Percentiles rank a stretch among this genome's conserved stretches.
phyloP scores from a whole-genome alignment of 1,140 invertebrate species.

The Diuraphis noxia region DNA sequence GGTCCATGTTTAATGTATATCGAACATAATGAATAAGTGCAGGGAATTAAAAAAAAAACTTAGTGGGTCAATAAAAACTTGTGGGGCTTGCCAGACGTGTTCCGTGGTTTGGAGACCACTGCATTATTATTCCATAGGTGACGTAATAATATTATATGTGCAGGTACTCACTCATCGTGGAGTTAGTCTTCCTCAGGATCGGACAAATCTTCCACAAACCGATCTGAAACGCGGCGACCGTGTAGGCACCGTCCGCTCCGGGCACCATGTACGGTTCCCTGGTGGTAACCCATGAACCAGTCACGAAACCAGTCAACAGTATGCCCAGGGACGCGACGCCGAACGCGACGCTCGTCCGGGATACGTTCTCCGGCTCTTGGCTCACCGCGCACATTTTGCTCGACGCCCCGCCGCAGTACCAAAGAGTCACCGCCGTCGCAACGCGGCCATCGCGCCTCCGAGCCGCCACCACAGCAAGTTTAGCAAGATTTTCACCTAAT shows the following conservation, averaged over 20 bases:
- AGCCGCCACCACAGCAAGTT: too few species aligned
- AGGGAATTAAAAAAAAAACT: too few species aligned
- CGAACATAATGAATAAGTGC: too few species aligned
- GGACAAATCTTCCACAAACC: slow-evolving; percentile 64
- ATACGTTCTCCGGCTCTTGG: slow-evolving; percentile 40
- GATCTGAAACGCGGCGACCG: slow-evolving; percentile 62
- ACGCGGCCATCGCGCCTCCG: not conserved
- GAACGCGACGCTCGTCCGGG: slow-evolving; percentile 59
- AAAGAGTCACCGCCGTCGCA: not conserved
- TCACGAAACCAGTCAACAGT: slow-evolving; percentile 62
- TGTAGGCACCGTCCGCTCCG: slow-evolving; percentile 60
- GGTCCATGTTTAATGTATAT: too few species aligned
- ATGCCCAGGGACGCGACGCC: slow-evolving; percentile 61
- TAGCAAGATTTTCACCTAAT: not conserved
- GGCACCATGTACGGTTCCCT: slow-evolving; percentile 62
- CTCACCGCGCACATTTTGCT: slow-evolving; percentile 32
- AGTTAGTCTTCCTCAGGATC: slow-evolving; percentile 57
- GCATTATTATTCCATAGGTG: too few species aligned
- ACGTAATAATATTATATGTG: not conserved
- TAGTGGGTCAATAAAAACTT: too few species aligned
- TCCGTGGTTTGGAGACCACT: too few species aligned
- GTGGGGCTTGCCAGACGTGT: too few species aligned
- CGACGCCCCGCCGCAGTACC: not conserved
- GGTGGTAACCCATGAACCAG: slow-evolving; percentile 63
- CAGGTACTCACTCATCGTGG: slow-evolving; percentile 55